These are phyloP conservation scores for Ricordea florida DNA, from an alignment of 92 coral and sea anemone genomes.

Conservation along the genomic window DNA sequence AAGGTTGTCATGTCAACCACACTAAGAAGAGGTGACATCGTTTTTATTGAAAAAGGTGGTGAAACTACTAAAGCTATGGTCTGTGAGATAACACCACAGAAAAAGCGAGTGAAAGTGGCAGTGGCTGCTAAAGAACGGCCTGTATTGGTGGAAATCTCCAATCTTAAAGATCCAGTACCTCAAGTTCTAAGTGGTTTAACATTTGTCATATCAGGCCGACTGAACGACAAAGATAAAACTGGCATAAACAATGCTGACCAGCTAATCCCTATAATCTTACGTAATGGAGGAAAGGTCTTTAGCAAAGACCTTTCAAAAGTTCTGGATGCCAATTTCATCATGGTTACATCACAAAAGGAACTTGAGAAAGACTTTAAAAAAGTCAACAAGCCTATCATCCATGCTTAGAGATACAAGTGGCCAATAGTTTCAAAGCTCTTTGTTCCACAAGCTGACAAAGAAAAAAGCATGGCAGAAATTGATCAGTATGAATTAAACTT, in stretches of 20 bases:
- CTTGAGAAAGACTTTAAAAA: conserved; percentile 36
- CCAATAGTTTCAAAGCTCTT: conserved; percentile 33
- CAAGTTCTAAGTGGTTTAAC: conserved; percentile 20
- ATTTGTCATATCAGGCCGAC: conserved; percentile 23
- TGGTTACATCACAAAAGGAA: conserved; percentile 33
- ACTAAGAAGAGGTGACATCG: neutral
- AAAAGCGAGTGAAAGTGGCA: conserved; percentile 21
- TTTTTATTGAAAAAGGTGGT: neutral
- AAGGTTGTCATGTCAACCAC: too few species aligned
- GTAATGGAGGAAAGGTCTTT: conserved; percentile 25
- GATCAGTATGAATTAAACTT: conserved; percentile 7
- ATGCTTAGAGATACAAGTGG: conserved; percentile 36
- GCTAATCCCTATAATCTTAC: conserved; percentile 5
- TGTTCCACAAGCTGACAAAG: conserved; percentile 25
- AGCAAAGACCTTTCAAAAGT: conserved; percentile 16
- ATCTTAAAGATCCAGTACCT: conserved; percentile 14
- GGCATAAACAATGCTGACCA: conserved; percentile 22
- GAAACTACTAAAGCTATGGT: conserved; percentile 3
- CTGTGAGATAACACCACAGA: conserved; percentile 8
- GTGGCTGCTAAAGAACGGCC: conserved; percentile 30
- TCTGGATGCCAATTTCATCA: conserved; percentile 27
- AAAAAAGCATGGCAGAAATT: conserved; percentile 14
- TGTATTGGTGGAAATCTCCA: conserved; percentile 24
- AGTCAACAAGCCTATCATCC: conserved; percentile 15
- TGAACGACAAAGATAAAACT: conserved; percentile 21